Base-by-base conservation (phyloP, 2,888 invertebrate species). In the Muscina levida region DNA sequence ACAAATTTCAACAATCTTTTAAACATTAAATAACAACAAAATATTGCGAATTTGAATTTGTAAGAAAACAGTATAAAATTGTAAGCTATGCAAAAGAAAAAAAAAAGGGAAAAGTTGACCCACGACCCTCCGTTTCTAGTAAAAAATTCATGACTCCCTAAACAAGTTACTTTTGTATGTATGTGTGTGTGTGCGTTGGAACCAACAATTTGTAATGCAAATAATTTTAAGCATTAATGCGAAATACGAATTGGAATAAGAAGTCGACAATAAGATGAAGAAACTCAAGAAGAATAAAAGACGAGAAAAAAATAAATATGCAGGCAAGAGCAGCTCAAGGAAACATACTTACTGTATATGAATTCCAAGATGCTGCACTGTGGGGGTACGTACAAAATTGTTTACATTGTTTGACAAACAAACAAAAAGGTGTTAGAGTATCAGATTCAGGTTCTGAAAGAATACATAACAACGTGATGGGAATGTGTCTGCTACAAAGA, bases 141-240 rank as follows among this genome's bases (percentile, higher is more conserved):
- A 6, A 62, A 39, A 53, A 53, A 67, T 67, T 67, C 67, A 67
- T 67, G 67, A 67, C 39, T 39, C 48, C 4, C 2, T 39, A 66
- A 17, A 51, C 15, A 37, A 66, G 39, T 59, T n/a, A n/a, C n/a
- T n/a, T n/a, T n/a, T 59, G n/a, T n/a, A n/a, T n/a, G 10, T 59
- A n/a, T 17, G 31, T 13, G n/a, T 31, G 31, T 31, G 57, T 4
- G 56, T 26, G 13, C 53, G n/a, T 59, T 59, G 37, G 13, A 5
- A 31, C 66, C 1, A 19, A 53, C 39, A 67, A 67, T 53, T 67
- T 67, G 67, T 53, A 67, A 67, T 67, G 67, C 67, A 51, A 67
- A 67, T 67, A 51, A 3, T 3, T 31, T 31, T 31, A 31, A 31
- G 13, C 53, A 24, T 8, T 2, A 24, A 22, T 2, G 51, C 10